Evolutionary conservation across 2,113 vertebrate genomes (phyloP), one percentile per base, ranked within the genome.

Genomic region (Ictalurus punctatus): DNA sequence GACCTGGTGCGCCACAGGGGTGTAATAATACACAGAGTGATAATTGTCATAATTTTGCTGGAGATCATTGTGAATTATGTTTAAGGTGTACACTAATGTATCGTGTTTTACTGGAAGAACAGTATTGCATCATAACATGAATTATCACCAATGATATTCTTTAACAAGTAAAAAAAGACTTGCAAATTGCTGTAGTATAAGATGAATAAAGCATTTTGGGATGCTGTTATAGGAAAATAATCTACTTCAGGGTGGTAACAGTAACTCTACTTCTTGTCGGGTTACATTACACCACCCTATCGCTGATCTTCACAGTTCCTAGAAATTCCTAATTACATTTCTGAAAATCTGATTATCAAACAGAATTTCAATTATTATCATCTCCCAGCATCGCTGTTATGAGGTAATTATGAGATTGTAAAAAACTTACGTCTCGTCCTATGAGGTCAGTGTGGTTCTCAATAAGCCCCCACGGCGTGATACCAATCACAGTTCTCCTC

Each of bases 381-480:
- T 80, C 19, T 19, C 30, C 7, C 14, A 30, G 48, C 16, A 56
- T 80, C n/a, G 19, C 30, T 56, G 14, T 54, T 2, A 34, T 81
- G 52, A 81, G 52, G 16, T 58, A 56, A 81, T 81, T 23, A 56
- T 56, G 3, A 82, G 54, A 37, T 30, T 81, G 6, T 17, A n/a
- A 83, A 40, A 81, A 16, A 94, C 97, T 97, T 91, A 99, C 98
- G 92, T 99, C 97, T 96, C 95, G 96, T 92, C 98, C 98, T 85
- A 97, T 95, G 25, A 99, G 97, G 93, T 98, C 97, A 21, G 87
- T 94, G 92, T 97, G 96, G 93, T 99, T 99, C 92, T 99, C 97
- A 90, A 99, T 97, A 91, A 97, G 94, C 80, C 98, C 98, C 98
- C 98, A 99, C 0, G 98, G 96, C 69, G 97, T 96, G 89, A 99